Conservation (phyloP, 2,888 invertebrate genomes). For the Idaea straminata region DNA sequence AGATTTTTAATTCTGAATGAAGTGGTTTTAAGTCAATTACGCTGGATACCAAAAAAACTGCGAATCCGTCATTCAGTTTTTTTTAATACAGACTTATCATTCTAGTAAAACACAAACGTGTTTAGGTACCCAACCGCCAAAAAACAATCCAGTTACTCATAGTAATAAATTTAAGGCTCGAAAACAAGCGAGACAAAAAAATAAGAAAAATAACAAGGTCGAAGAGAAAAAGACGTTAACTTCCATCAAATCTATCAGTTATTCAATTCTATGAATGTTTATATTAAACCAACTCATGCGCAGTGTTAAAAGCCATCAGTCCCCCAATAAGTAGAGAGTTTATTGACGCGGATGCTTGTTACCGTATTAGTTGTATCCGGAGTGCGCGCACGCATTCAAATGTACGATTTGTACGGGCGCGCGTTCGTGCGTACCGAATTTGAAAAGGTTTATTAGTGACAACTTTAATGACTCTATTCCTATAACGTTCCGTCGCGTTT, state of each 20-base stretch:
- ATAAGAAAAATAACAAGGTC: background rate
- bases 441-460: background rate
- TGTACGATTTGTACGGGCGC: background rate
- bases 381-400: conserved; percentile 40
- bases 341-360: conserved; percentile 36
- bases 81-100: too few relatives aligned
- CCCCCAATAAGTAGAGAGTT: background rate
- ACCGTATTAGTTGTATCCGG: conserved; percentile 68
- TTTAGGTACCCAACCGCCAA: too few relatives aligned
- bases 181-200: background rate
- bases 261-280: background rate
- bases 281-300: background rate
- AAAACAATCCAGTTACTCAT: too few relatives aligned
- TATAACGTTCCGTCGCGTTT: too few relatives aligned
- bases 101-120: too few relatives aligned
- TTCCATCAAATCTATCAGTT: background rate
- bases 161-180: too few relatives aligned
- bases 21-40: too few relatives aligned
- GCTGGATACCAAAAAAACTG: too few relatives aligned
- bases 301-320: background rate
- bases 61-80: too few relatives aligned
- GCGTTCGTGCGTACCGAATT: background rate
- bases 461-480: background rate
- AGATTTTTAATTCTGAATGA: too few relatives aligned
- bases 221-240: background rate